phyloP scores from a whole-genome alignment of 2,797 vertebrate species.

The Malacoraja senta region DNA sequence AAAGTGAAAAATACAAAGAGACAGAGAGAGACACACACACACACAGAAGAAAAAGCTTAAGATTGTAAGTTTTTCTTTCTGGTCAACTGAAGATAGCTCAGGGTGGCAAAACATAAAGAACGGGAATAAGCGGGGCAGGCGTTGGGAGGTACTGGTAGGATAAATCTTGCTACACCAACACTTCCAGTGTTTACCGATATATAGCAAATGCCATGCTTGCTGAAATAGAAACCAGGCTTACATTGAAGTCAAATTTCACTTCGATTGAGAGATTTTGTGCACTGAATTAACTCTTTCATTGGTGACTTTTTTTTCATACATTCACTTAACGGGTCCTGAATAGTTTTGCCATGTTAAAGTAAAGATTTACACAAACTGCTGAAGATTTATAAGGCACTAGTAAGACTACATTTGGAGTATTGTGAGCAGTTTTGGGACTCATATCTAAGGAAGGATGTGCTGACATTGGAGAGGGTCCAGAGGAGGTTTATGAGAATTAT shows the following conservation, averaged over 20 bases:
- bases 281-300: conserved; percentile 32
- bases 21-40: not conserved
- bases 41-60: not conserved
- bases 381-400: no score
- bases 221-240: conserved; percentile 36
- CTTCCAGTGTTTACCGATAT: conserved; percentile 31
- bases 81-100: conserved; percentile 28
- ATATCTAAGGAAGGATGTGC: no score
- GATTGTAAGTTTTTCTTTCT: not conserved
- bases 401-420: no score
- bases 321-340: not conserved
- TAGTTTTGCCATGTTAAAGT: not conserved
- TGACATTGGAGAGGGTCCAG: no score
- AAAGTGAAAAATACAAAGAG: not conserved
- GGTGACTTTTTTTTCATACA: not conserved
- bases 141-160: conserved; percentile 34
- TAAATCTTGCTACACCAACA: conserved; percentile 37
- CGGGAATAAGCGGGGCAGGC: conserved; percentile 6
- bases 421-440: no score
- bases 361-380: conserved; percentile 13
- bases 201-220: conserved; percentile 22
- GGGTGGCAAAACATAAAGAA: conserved; percentile 30
- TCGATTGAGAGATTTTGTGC: not conserved
- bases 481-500: no score
- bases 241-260: conserved; percentile 19